Base-by-base conservation (phyloP, 2,113 vertebrate genomes). In the Eclectus roratus region DNA sequence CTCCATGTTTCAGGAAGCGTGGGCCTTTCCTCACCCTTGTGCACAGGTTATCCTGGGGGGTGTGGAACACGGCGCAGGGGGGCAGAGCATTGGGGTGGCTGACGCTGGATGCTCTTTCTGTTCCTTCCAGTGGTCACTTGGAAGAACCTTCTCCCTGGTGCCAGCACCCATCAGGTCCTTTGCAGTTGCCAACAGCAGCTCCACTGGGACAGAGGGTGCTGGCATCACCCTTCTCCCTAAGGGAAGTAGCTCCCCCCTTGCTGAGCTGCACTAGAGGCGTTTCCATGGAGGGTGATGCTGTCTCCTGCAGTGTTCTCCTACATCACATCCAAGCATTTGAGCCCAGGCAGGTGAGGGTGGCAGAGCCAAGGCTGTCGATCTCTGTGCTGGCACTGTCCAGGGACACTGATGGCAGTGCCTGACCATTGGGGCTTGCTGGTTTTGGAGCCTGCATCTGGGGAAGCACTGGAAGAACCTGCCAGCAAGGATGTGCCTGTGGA, bases 351-450 rank as follows among this genome's bases (percentile, higher is more conserved):
- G 60, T 6, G 33, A 21, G 27, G 1, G 8, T 2, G 13, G n/a
- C 10, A 28, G 23, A 39, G n/a, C 61, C 12, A 4, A 28, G 4
- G 41, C 53, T 7, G 2, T 11, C 1, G 0, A 2, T 10, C 33
- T 28, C 44, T 53, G 24, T n/a, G 39, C 23, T 13, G 23, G 27
- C 33, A 15, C 2, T n/a, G 24, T 10, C 29, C 20, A 8, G 13
- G 53, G 8, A n/a, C 8, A 0, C 47, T 6, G 15, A 12, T 1
- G 21, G 53, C 41, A 55, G 29, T 1, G 24, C 9, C 1, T 29
- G 33, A 8, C 41, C 20, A 19, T 19, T 9, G 27, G 27, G 21
- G 25, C 43, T 18, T 33, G 25, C 60, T 37, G 50, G 25, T 37
- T 37, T 15, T 17, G 8, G 76, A 11, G 43, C 8, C 39, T 25